A percentile compares a stretch with the other conserved stretches of the same genome.
Evolutionary conservation across 2,113 vertebrate species (phyloP).

Genomic region (Jacana jacana): DNA sequence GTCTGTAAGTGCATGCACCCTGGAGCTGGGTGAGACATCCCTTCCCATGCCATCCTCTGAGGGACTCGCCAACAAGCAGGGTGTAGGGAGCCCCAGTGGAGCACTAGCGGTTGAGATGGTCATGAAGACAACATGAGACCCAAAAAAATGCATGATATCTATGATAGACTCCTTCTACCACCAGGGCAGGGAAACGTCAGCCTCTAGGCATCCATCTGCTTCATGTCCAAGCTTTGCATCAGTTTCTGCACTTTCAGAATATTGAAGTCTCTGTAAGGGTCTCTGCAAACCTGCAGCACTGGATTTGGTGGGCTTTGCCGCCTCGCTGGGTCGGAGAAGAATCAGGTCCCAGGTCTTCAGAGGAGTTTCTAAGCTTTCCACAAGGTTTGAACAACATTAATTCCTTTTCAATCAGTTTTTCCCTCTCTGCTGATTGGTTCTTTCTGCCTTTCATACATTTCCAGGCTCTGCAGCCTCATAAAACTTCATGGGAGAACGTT

Average conservation of each 20-base stretch:
- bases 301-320: rapidly evolving
- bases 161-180: neutral
- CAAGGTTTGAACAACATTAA: neutral
- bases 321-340: neutral
- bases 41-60: neutral
- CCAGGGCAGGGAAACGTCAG: neutral
- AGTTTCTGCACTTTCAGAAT: neutral
- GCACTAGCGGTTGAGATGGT: neutral
- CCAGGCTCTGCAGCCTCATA: conserved; percentile 8
- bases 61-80: neutral
- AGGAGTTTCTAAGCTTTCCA: neutral
- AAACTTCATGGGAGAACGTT: neutral
- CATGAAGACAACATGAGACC: neutral
- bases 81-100: neutral
- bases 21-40: neutral
- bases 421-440: neutral
- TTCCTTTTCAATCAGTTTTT: conserved; percentile 39
- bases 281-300: neutral
- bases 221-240: rapidly evolving
- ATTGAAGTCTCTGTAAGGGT: neutral
- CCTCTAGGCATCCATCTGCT: neutral
- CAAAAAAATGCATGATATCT: neutral
- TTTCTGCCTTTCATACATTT: conserved; percentile 34
- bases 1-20: rapidly evolving
- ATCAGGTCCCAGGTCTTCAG: neutral